These are phyloP conservation scores for Lochmaea capreae DNA, from an alignment of 2,888 invertebrate genomes.

Conservation along the genomic window DNA sequence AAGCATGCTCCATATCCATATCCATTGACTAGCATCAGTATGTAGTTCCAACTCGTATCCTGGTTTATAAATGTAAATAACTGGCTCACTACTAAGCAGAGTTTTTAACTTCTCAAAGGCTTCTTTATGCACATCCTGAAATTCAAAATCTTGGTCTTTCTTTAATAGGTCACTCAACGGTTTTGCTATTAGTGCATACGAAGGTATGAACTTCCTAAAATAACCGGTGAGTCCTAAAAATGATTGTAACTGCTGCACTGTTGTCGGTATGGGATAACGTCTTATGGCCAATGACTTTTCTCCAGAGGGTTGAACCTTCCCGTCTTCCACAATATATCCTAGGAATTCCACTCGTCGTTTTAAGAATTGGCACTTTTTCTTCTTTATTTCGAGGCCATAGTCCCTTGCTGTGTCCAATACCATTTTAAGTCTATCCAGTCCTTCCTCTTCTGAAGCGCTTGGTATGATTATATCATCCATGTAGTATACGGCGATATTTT, in stretches of 20 bases:
- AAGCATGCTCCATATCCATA: conserved; percentile 53
- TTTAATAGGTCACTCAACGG: conserved; percentile 55
- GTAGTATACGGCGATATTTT: conserved; percentile 22
- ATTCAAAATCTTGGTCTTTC: conserved; percentile 43
- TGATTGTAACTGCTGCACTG: conserved; percentile 51
- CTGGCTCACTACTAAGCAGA: conserved; percentile 38
- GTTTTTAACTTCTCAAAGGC: conserved; percentile 43
- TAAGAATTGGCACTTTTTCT: conserved; percentile 59
- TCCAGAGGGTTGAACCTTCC: conserved; percentile 49
- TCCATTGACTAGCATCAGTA: conserved; percentile 52
- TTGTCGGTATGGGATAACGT: conserved; percentile 52
- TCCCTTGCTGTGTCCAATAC: conserved; percentile 49
- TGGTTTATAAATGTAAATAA: conserved; percentile 39
- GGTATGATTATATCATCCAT: conserved; percentile 41
- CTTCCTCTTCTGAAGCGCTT: conserved; percentile 33
- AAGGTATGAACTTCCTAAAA: conserved; percentile 56
- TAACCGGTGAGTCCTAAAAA: conserved; percentile 58
- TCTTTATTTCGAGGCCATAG: conserved; percentile 54
- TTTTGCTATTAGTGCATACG: conserved; percentile 53
- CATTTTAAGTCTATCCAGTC: conserved; percentile 49
- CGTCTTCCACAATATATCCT: conserved; percentile 53
- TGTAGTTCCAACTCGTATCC: conserved; percentile 47
- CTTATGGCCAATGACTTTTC: conserved; percentile 52
- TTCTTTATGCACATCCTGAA: conserved; percentile 17
- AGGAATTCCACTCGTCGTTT: conserved; percentile 47